Percentiles rank a stretch among this genome's conserved stretches.
Conservation (phyloP, 2,888 invertebrate species). For the Portevinia maculata region DNA sequence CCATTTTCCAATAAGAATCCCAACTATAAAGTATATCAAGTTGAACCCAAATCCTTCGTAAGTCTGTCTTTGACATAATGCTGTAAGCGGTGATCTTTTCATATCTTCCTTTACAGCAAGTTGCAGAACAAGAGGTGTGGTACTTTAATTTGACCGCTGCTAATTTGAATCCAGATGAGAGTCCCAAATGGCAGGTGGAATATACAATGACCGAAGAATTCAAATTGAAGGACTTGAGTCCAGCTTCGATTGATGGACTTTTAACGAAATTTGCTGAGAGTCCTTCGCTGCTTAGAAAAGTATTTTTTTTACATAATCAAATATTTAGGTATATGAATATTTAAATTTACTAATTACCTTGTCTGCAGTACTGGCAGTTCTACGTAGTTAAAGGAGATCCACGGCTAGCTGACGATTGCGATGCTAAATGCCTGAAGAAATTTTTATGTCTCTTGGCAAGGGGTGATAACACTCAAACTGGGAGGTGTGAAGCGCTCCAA, state of each 20-base stretch:
- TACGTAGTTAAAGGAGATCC: constrained; percentile 78
- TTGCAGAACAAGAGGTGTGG: constrained; percentile 88
- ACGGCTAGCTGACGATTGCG: constrained; percentile 77
- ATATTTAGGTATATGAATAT: no score
- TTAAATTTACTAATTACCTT: constrained; percentile 1
- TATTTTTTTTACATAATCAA: no score
- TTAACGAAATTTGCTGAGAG: constrained; percentile 84
- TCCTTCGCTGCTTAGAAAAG: constrained; percentile 77
- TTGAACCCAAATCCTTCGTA: constrained; percentile 84
- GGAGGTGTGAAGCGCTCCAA: constrained; percentile 77
- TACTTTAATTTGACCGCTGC: constrained; percentile 90
- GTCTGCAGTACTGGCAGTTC: constrained; percentile 76
- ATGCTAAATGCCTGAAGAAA: constrained; percentile 76
- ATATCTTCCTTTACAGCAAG: constrained; percentile 83
- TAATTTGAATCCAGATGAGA: constrained; percentile 84
- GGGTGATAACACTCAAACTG: constrained; percentile 77
- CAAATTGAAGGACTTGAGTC: constrained; percentile 85
- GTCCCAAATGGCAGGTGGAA: constrained; percentile 89
- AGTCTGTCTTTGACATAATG: neutral
- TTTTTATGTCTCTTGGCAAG: constrained; percentile 78
- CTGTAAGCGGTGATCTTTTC: neutral
- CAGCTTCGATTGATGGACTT: constrained; percentile 86
- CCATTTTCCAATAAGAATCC: constrained; percentile 89
- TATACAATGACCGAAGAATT: constrained; percentile 90
- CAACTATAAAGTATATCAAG: constrained; percentile 89